Conservation (phyloP, 2,113 vertebrate species). For the Mesitornis unicolor region DNA sequence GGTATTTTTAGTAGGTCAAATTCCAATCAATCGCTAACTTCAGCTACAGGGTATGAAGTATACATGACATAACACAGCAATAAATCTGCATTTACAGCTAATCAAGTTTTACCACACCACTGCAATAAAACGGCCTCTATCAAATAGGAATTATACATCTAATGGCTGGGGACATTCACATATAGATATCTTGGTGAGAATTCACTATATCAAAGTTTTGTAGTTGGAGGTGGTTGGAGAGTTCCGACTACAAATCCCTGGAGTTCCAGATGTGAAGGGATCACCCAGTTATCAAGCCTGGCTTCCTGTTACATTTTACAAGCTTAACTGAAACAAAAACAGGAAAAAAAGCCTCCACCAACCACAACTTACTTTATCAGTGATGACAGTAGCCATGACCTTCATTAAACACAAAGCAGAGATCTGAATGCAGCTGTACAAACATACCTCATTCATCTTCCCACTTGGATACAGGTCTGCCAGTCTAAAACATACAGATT, state of each 20-base stretch:
- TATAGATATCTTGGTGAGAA: neutral
- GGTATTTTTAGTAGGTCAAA: neutral
- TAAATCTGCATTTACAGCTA: neutral
- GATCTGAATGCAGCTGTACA: neutral
- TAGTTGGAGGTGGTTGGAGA: too few relatives aligned
- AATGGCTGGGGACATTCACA: neutral
- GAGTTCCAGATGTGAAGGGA: neutral
- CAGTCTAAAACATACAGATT: neutral
- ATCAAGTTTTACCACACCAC: neutral
- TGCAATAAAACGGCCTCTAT: neutral
- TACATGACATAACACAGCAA: neutral
- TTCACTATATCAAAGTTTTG: neutral
- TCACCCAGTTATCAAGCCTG: neutral
- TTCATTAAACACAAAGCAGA: neutral
- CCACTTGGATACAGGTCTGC: neutral
- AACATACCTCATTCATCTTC: fast-evolving
- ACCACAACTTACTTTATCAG: neutral
- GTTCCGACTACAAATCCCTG: neutral
- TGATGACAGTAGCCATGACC: neutral
- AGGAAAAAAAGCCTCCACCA: neutral
- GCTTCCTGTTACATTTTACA: neutral
- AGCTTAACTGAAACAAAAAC: neutral
- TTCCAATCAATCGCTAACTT: neutral
- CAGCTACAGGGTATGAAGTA: neutral
- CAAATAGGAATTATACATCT: neutral